A percentile compares a stretch with the other conserved stretches of the same genome.
These are phyloP conservation scores for Eulimnadia texana DNA, from an alignment of 1,140 invertebrate genomes.

Conservation along the genomic window DNA sequence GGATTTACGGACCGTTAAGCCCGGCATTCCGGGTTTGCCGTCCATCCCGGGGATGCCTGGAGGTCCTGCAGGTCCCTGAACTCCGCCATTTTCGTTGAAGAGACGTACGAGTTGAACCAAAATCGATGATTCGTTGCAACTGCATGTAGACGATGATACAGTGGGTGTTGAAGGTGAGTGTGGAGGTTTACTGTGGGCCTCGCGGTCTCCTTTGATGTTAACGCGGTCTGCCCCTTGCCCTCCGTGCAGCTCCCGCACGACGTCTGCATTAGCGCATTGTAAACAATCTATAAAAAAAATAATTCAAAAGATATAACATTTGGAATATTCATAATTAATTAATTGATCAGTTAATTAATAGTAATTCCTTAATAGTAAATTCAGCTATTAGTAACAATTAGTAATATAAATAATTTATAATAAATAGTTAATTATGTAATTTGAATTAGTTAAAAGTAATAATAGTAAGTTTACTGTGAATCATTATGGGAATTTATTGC, in stretches of 20 bases:
- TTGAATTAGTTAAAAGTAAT: too few species aligned
- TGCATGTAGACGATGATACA: neutral
- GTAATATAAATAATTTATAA: too few species aligned
- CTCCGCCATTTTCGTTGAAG: neutral
- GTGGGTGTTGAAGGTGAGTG: neutral
- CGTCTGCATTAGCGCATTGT: neutral
- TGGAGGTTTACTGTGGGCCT: neutral
- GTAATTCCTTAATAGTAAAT: too few species aligned
- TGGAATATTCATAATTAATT: too few species aligned
- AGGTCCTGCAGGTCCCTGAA: neutral
- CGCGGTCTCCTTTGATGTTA: neutral
- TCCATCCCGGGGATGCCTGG: neutral
- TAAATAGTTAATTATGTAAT: too few species aligned
- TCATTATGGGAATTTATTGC: too few species aligned
- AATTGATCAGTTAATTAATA: too few species aligned
- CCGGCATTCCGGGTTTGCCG: conserved; percentile 12
- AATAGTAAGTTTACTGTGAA: too few species aligned
- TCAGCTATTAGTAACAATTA: too few species aligned
- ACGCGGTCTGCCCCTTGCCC: neutral
- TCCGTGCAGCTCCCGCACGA: conserved; percentile 1
- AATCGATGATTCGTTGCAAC: conserved; percentile 16
- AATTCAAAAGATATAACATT: too few species aligned
- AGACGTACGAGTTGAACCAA: conserved; percentile 1
- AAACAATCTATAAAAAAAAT: too few species aligned
- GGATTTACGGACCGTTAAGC: neutral